Conservation (phyloP, 1,140 invertebrate species). For the Hylaeus volcanicus region DNA sequence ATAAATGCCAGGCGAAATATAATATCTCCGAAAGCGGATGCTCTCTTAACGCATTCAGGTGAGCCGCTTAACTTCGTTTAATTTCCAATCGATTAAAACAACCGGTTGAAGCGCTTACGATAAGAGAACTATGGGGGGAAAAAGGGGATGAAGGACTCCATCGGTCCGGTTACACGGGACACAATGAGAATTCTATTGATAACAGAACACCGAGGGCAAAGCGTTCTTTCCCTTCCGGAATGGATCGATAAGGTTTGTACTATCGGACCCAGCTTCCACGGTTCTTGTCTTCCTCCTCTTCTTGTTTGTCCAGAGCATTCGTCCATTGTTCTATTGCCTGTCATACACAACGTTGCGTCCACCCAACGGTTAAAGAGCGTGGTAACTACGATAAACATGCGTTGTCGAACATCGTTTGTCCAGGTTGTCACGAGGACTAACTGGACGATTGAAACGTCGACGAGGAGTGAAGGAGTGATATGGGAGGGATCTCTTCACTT, state of each 20-base stretch:
- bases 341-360: not conserved
- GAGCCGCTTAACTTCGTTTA: conserved; percentile 17
- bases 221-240: not conserved
- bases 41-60: not conserved
- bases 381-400: not conserved
- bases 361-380: not conserved
- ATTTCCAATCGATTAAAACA: conserved; percentile 11
- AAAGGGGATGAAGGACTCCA: conserved; percentile 11
- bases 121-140: conserved; percentile 17
- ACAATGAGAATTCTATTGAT: conserved; percentile 45
- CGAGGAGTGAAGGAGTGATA: too few species aligned
- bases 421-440: not conserved
- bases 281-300: not conserved
- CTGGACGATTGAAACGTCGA: not conserved
- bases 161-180: conserved; percentile 18
- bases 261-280: conserved; percentile 10
- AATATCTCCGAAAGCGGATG: not conserved
- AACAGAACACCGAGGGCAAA: conserved; percentile 30
- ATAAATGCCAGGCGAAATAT: not conserved
- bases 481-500: not conserved
- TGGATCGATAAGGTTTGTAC: conserved; percentile 32
- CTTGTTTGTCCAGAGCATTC: not conserved
- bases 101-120: conserved; percentile 4
- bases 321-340: not conserved
- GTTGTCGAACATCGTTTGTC: not conserved